Evolutionary conservation across 2,888 invertebrate species (phyloP).

Genomic region (Deroplatys truncata): DNA sequence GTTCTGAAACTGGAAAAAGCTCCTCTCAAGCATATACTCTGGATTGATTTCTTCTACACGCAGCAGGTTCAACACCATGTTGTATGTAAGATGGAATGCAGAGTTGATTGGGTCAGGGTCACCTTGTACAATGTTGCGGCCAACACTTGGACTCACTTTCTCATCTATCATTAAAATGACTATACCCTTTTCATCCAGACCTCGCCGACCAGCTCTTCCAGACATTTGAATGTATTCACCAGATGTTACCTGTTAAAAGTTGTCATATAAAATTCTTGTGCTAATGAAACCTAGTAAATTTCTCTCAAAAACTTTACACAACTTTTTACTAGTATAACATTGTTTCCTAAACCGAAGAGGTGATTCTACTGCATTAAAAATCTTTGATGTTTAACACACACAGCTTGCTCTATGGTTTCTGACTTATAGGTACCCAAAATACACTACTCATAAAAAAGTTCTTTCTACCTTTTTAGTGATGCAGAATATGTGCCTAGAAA

Average conservation of each 20-base stretch:
- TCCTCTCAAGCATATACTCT: conserved; percentile 96
- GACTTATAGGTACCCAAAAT: too few species aligned
- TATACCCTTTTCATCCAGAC: conserved; percentile 93
- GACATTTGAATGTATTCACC: conserved; percentile 99
- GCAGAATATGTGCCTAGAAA: too few species aligned
- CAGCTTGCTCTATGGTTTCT: too few species aligned
- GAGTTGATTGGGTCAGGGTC: conserved; percentile 96
- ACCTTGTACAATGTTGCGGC: conserved; percentile 79
- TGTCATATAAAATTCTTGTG: not conserved
- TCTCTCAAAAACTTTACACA: too few species aligned
- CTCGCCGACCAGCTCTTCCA: conserved; percentile 94
- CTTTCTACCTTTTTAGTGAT: too few species aligned
- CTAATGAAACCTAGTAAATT: too few species aligned
- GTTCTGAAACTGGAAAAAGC: conserved; percentile 99
- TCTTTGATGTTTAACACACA: too few species aligned
- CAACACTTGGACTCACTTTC: conserved; percentile 68
- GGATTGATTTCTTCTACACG: conserved; percentile 99
- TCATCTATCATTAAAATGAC: conserved; percentile 99
- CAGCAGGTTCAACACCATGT: conserved; percentile 95
- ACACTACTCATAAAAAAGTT: too few species aligned
- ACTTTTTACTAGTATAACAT: too few species aligned
- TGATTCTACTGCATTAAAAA: too few species aligned
- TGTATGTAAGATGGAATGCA: conserved; percentile 98
- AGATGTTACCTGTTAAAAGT: conserved; percentile 64
- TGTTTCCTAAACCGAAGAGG: too few species aligned